Evolutionary conservation across 1,140 invertebrate species (phyloP).

Genomic region (Bombus pascuorum): DNA sequence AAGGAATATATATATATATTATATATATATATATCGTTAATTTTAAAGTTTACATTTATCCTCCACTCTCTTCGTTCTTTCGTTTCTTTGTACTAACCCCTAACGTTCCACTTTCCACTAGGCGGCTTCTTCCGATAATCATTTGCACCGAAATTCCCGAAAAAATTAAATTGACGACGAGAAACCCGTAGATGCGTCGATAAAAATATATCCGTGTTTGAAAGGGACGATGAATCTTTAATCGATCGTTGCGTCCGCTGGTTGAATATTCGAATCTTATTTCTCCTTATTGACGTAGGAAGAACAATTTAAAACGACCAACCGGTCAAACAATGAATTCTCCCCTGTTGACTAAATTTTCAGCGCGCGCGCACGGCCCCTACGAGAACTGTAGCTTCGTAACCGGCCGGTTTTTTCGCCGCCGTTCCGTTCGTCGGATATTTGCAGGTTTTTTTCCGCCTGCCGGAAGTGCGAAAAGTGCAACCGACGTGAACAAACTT

Average conservation of each 20-base stretch:
- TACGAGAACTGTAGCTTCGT: background rate
- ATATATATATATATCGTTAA: no score
- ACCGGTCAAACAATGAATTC: background rate
- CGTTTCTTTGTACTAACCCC: background rate
- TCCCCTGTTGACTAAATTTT: background rate
- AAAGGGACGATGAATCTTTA: background rate
- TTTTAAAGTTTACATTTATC: background rate
- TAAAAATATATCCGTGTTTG: background rate
- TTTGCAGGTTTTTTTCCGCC: conserved; percentile 1
- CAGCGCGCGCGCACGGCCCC: background rate
- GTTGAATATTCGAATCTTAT: conserved; percentile 3
- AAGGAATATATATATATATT: no score
- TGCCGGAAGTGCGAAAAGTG: conserved; percentile 4
- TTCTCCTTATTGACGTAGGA: background rate
- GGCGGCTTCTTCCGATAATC: no score
- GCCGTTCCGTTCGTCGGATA: conserved; percentile 1
- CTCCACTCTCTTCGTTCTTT: background rate
- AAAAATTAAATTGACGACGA: background rate
- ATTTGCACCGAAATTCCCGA: background rate
- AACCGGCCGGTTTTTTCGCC: conserved; percentile 5
- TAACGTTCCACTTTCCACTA: background rate
- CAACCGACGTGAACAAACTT: conserved; percentile 27
- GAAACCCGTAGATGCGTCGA: no score
- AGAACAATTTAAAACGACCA: background rate
- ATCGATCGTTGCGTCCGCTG: background rate